phyloP scores from a whole-genome alignment of 2,888 invertebrate species.

The Isoperla grammatica region DNA sequence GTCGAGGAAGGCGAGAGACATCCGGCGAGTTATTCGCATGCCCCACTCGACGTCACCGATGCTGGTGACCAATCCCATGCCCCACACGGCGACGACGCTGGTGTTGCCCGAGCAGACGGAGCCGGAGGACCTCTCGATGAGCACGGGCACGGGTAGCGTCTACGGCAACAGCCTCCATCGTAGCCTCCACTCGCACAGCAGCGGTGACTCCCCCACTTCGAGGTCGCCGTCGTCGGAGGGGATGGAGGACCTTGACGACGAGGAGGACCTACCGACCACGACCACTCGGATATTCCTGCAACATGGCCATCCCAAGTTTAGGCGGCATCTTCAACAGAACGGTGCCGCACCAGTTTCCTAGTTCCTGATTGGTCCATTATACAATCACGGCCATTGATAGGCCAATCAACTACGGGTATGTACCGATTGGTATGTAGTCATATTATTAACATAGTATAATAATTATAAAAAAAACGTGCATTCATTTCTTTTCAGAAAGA shows the following conservation, averaged over 20 bases:
- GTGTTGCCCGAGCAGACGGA: slow-evolving; percentile 78
- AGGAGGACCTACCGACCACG: slow-evolving; percentile 48
- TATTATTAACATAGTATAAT: slow-evolving; percentile 15
- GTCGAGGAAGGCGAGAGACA: slow-evolving; percentile 45
- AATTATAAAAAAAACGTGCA: no score
- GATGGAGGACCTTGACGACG: slow-evolving; percentile 48
- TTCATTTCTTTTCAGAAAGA: no score
- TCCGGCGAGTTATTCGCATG: slow-evolving; percentile 49
- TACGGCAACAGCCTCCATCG: slow-evolving; percentile 7
- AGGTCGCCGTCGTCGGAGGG: slow-evolving; percentile 49
- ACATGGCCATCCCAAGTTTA: slow-evolving; percentile 37
- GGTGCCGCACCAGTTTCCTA: slow-evolving; percentile 24
- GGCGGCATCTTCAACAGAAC: slow-evolving; percentile 23
- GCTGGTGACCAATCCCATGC: slow-evolving; percentile 46
- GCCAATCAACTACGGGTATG: slow-evolving; percentile 28
- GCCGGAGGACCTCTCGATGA: slow-evolving; percentile 82
- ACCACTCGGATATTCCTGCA: slow-evolving; percentile 49
- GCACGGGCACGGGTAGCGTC: slow-evolving; percentile 17
- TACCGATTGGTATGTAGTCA: slow-evolving; percentile 29
- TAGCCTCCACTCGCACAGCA: slow-evolving; percentile 45
- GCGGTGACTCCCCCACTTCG: slow-evolving; percentile 41
- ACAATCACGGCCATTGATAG: slow-evolving; percentile 18
- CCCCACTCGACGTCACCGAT: slow-evolving; percentile 39
- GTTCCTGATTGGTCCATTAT: slow-evolving; percentile 18
- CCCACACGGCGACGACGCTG: slow-evolving; percentile 47